Conservation (phyloP, 1,140 invertebrate species). For the Saxidomus purpurata region DNA sequence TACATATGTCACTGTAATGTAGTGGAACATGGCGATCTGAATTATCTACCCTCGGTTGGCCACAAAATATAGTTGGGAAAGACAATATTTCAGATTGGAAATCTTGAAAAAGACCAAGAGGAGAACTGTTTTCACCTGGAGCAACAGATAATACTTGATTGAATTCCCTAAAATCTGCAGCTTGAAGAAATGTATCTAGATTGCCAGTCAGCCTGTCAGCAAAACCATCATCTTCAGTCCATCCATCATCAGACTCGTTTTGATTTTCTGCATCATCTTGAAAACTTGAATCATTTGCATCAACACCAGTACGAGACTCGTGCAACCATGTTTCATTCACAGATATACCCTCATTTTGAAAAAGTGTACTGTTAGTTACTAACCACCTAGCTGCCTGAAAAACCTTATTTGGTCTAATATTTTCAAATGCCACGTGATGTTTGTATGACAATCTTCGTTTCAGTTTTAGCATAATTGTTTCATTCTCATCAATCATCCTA, state of each 20-base stretch:
- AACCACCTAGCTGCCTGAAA: constrained; percentile 32
- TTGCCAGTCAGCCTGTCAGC: too few relatives aligned
- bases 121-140: constrained; percentile 51
- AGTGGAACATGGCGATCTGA: background rate
- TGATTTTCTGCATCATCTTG: too few relatives aligned
- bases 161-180: constrained; percentile 31
- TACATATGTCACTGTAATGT: background rate
- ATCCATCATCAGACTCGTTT: too few relatives aligned
- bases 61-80: constrained; percentile 72
- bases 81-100: constrained; percentile 54
- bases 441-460: constrained; percentile 60
- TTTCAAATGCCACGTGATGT: constrained; percentile 53
- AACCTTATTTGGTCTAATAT: constrained; percentile 39
- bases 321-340: too few relatives aligned
- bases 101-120: constrained; percentile 54
- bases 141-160: constrained; percentile 13
- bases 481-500: constrained; percentile 45
- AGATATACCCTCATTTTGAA: constrained; percentile 37
- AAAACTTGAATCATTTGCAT: too few relatives aligned
- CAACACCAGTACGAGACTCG: too few relatives aligned
- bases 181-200: background rate
- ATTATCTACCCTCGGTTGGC: background rate
- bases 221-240: too few relatives aligned
- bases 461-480: constrained; percentile 65
- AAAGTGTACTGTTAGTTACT: constrained; percentile 57